Evolutionary conservation across 37 sponge, comb jelly and placozoan species (phyloP).

Genomic region (Amphimedon queenslandica): DNA sequence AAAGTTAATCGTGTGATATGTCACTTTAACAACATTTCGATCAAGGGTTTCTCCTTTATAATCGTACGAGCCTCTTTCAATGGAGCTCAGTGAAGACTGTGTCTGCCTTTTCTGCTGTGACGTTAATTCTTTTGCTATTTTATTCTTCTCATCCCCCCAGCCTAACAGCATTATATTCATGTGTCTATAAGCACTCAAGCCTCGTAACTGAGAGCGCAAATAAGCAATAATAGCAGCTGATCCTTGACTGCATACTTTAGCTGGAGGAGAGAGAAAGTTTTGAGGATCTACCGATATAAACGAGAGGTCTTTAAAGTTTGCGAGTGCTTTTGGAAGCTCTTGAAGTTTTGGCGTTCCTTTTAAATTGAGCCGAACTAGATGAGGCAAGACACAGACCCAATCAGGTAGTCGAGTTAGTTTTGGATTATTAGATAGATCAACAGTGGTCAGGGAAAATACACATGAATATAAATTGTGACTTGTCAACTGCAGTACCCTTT

Average conservation of each 20-base stretch:
- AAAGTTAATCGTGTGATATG: constrained; percentile 5
- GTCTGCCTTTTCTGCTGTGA: not conserved
- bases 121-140: constrained; percentile 24
- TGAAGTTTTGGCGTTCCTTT: constrained; percentile 29
- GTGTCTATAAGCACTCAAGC: constrained; percentile 56
- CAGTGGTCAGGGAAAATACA: constrained; percentile 34
- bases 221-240: constrained; percentile 52
- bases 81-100: constrained; percentile 4
- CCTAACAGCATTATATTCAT: constrained; percentile 61
- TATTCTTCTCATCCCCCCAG: constrained; percentile 45
- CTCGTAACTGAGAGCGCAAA: constrained; percentile 57
- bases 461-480: constrained; percentile 60
- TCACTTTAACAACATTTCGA: constrained; percentile 1
- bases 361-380: constrained; percentile 57
- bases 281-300: constrained; percentile 31
- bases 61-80: constrained; percentile 28
- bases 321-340: constrained; percentile 48
- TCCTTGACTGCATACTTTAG: constrained; percentile 44
- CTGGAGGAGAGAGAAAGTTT: constrained; percentile 40
- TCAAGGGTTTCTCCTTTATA: constrained; percentile 2
- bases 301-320: constrained; percentile 41
- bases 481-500: constrained; percentile 17
- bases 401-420: constrained; percentile 52
- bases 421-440: constrained; percentile 49
- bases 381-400: constrained; percentile 73